Evolutionary conservation across 2,797 vertebrate species (phyloP).

Genomic region (Urophycis tenuis): DNA sequence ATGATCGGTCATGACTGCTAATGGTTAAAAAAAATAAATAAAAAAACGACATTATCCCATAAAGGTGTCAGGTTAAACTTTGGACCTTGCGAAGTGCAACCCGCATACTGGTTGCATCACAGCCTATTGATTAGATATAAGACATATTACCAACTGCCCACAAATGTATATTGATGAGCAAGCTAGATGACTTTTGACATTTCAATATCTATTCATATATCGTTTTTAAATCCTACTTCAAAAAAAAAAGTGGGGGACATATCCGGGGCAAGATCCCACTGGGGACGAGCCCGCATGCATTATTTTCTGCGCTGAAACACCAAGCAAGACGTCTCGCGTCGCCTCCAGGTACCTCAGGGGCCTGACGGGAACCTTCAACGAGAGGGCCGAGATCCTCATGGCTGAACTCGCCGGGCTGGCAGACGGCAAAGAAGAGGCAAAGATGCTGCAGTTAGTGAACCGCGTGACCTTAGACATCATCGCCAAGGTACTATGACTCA

Average conservation of each 20-base stretch:
- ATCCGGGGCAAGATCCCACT: too few relatives aligned
- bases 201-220: neutral
- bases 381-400: slow-evolving; percentile 82
- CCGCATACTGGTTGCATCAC: too few relatives aligned
- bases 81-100: too few relatives aligned
- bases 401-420: slow-evolving; percentile 71
- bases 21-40: too few relatives aligned
- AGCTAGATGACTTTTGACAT: too few relatives aligned
- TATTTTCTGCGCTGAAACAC: slow-evolving; percentile 1
- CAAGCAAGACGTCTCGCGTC: neutral
- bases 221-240: too few relatives aligned
- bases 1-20: too few relatives aligned
- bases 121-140: too few relatives aligned
- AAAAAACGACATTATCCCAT: too few relatives aligned
- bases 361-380: slow-evolving; percentile 81
- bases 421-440: slow-evolving; percentile 61
- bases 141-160: too few relatives aligned
- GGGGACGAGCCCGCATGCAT: neutral
- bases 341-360: slow-evolving; percentile 75
- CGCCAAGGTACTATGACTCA: slow-evolving; percentile 76
- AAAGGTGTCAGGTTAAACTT: too few relatives aligned
- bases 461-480: slow-evolving; percentile 80
- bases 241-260: neutral
- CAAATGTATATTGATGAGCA: neutral
- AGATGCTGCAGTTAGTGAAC: slow-evolving; percentile 75